These are phyloP conservation scores for Phalanger gymnotis DNA, from an alignment of 2,797 vertebrate genomes.

Conservation along the genomic window DNA sequence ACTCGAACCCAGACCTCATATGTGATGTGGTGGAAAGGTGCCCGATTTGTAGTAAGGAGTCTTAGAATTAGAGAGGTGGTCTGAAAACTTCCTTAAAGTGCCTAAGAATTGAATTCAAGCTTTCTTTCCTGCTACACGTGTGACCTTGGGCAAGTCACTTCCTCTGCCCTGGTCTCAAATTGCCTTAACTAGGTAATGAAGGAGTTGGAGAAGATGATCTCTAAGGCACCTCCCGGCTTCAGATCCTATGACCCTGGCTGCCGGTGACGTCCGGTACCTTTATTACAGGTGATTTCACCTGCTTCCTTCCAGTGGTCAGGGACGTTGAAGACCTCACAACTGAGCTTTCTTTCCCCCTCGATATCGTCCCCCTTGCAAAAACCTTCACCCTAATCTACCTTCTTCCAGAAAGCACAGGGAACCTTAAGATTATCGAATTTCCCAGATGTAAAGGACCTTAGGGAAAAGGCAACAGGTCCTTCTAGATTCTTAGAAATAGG, in stretches of 20 bases:
- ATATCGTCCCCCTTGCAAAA: slow-evolving; percentile 64
- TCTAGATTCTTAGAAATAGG: background rate
- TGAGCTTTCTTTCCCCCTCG: slow-evolving; percentile 31
- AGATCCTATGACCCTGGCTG: background rate
- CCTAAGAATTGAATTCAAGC: background rate
- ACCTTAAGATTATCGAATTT: background rate
- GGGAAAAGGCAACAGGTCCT: background rate
- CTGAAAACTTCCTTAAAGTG: background rate
- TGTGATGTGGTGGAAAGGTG: background rate
- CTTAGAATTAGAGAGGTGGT: background rate
- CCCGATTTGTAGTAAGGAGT: too few relatives aligned
- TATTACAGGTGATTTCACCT: background rate
- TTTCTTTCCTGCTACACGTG: background rate
- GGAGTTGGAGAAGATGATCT: background rate
- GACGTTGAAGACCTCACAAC: background rate
- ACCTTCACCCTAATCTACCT: background rate
- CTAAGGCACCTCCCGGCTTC: background rate
- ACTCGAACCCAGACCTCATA: background rate
- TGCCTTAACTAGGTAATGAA: background rate
- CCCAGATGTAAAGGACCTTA: background rate
- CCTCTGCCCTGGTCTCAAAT: background rate
- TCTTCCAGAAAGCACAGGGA: background rate
- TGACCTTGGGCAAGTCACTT: background rate
- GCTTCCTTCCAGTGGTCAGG: background rate
- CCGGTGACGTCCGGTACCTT: background rate